Percentiles rank a stretch among this genome's conserved stretches.
phyloP scores from a whole-genome alignment of 2,113 vertebrate species.

The Sterna hirundo region DNA sequence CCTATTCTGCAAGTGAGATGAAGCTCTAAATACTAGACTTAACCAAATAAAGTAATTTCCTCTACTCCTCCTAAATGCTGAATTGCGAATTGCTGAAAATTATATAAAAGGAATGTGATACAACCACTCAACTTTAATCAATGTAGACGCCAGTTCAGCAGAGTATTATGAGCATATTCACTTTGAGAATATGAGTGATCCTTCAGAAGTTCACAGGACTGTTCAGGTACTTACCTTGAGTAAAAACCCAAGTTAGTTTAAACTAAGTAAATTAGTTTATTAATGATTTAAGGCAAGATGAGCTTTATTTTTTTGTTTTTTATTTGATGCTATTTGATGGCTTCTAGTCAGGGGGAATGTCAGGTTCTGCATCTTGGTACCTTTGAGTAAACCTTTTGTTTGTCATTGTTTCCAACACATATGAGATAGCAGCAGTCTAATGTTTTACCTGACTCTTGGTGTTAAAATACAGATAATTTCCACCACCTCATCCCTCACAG shows the following conservation, averaged over 20 bases:
- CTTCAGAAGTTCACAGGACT: background rate
- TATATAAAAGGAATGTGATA: background rate
- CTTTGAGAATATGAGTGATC: background rate
- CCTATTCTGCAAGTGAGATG: background rate
- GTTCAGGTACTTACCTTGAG: background rate
- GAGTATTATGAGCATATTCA: background rate
- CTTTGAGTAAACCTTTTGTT: background rate
- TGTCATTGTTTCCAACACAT: background rate
- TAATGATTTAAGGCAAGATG: background rate
- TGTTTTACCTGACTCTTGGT: background rate
- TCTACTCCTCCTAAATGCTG: background rate
- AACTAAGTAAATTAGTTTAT: background rate
- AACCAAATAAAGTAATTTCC: background rate
- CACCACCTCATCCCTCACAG: accelerated
- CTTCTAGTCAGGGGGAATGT: background rate
- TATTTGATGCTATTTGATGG: background rate
- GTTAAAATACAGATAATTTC: background rate
- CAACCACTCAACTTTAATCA: background rate
- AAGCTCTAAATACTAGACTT: background rate
- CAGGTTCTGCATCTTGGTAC: background rate
- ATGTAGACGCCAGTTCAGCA: background rate
- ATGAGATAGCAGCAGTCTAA: background rate
- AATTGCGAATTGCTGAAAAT: background rate
- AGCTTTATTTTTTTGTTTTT: background rate
- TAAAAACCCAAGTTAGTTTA: background rate